Base-by-base conservation (phyloP, 2,888 invertebrate species). In the Eledona agricola region DNA sequence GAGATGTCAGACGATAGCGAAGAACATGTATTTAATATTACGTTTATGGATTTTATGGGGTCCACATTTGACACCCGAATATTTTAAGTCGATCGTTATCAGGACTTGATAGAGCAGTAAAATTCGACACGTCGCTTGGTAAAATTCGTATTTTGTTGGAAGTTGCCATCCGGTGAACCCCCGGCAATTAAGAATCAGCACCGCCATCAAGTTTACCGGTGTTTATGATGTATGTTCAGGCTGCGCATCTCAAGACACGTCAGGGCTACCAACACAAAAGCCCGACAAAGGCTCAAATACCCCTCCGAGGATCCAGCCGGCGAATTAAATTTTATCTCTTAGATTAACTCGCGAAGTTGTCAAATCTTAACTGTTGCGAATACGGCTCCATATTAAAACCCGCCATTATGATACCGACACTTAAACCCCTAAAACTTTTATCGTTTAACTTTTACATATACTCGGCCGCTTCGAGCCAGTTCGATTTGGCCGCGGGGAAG, bases 311-410 rank as follows among this genome's bases (percentile, higher is more conserved):
- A 59, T 61, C 61, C 62, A 49, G 59, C 62, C 54, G 56, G 57
- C 58, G 63, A 64, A 67, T 66, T 67, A 67, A 65, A 67, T 66
- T 67, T 67, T 67, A 66, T 67, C 65, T 64, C 63, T 42, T 59
- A 61, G 65, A 65, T 67, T 66, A 67, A 67, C 62, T 67, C 60
- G 54, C 63, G 57, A 63, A 65, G 61, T 66, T 65, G 65, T 66
- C 67, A 65, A 65, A 66, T 67, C 63, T 61, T 65, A 65, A 65
- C 65, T 31, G 62, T 55, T 43, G 57, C 54, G 63, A 53, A 51
- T 51, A 51, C 51, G 28, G 34, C 51, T 7, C 51, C 51, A 51
- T 51, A 51, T 57, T 60, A 60, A 60, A 60, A 59, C 52, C 35
- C 26, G 50, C 60, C 37, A 58, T 59, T 58, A 52, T 54, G 52